These are phyloP conservation scores for Indicator maculatus DNA, from an alignment of 2,113 vertebrate genomes.

Conservation along the genomic window DNA sequence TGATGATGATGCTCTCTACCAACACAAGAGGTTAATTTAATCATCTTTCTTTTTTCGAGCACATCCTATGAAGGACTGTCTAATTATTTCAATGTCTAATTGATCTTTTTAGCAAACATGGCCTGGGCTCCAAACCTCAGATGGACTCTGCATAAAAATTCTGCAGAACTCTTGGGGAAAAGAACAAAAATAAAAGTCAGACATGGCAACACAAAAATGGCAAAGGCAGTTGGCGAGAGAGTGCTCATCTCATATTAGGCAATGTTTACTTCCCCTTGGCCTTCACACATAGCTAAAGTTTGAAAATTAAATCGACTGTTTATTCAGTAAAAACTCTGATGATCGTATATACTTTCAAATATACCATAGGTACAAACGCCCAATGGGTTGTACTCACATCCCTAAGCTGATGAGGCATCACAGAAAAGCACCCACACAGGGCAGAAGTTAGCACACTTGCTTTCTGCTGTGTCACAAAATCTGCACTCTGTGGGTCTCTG, in stretches of 20 bases:
- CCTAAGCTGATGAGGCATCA: not conserved
- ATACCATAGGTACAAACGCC: not conserved
- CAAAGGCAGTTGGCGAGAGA: not conserved
- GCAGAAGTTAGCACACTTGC: not conserved
- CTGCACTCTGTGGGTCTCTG: not conserved
- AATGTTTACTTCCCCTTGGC: not conserved
- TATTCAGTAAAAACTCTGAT: not conserved
- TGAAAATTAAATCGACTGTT: not conserved
- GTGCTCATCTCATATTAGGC: not conserved
- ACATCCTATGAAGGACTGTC: not conserved
- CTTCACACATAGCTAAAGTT: not conserved
- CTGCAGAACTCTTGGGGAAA: not conserved
- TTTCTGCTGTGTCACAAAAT: not conserved
- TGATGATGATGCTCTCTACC: not conserved
- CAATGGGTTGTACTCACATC: not conserved
- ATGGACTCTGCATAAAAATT: conserved; percentile 11
- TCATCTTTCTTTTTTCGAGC: not conserved
- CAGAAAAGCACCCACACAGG: not conserved
- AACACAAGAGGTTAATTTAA: not conserved
- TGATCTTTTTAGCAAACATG: not conserved
- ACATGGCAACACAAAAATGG: not conserved
- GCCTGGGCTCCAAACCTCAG: not conserved
- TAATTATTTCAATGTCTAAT: not conserved
- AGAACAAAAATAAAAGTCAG: not conserved
- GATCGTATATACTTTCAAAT: not conserved